A percentile compares a stretch with the other conserved stretches of the same genome.
phyloP scores from a whole-genome alignment of 2,797 vertebrate genomes.

The Apogon hyalosoma region DNA sequence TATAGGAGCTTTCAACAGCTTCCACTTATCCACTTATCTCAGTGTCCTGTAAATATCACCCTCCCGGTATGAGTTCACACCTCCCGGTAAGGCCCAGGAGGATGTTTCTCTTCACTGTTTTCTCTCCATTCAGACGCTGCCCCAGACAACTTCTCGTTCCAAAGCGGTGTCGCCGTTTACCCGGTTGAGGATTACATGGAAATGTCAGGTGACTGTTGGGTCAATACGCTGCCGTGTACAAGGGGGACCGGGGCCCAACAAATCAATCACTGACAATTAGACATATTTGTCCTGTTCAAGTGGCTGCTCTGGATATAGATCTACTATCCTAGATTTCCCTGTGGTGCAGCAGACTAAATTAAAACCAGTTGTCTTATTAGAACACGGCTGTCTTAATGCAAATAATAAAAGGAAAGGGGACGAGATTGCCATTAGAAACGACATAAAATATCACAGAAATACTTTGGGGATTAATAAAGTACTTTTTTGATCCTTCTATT shows the following conservation, averaged over 20 bases:
- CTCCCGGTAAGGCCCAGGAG: constrained; percentile 27
- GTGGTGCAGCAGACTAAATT: constrained; percentile 56
- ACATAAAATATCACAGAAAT: background rate
- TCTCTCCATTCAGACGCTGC: constrained; percentile 42
- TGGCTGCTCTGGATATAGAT: constrained; percentile 72
- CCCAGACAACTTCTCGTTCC: constrained; percentile 27
- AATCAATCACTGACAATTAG: constrained; percentile 82
- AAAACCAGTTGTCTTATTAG: constrained; percentile 45
- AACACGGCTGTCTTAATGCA: constrained; percentile 11
- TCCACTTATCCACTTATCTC: constrained; percentile 80
- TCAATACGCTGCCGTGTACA: constrained; percentile 67
- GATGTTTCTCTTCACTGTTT: constrained; percentile 32
- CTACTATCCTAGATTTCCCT: constrained; percentile 57
- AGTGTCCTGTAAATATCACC: constrained; percentile 68
- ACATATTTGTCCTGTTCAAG: constrained; percentile 70
- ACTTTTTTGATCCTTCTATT: background rate
- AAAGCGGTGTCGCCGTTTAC: constrained; percentile 59
- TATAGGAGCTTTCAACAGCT: constrained; percentile 64
- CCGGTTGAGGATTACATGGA: constrained; percentile 73
- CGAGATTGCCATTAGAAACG: constrained; percentile 13
- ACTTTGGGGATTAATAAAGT: background rate
- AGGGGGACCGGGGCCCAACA: constrained; percentile 51
- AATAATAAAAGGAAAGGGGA: constrained; percentile 14
- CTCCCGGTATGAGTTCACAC: constrained; percentile 59
- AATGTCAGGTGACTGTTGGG: constrained; percentile 77